Evolutionary conservation across 2,113 vertebrate genomes (phyloP), one percentile per base, ranked within the genome.

Genomic region (Lepisosteus oculatus): DNA sequence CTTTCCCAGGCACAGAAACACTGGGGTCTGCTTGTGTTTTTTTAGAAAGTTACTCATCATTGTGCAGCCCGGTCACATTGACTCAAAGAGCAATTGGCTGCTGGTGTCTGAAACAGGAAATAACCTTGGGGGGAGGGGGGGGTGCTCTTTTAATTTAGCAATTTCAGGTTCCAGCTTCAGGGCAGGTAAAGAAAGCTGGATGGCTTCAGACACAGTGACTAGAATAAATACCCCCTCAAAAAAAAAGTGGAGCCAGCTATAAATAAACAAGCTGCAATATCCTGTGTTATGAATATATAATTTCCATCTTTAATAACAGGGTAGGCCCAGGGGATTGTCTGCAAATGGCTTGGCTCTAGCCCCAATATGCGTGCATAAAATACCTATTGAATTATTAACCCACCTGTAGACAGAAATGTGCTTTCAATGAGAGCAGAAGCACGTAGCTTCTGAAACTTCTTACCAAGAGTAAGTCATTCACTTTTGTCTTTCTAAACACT

Each of bases 251-350:
- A 93, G 92, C 89, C 78, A 87, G 92, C 86, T 95, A 94, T 96
- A 95, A 96, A 95, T 94, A 95, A 96, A 95, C 93, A 93, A 94
- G 92, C 92, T 93, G 95, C 95, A 95, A 94, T 95, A 94, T 94
- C 92, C 88, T 83, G 90, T 88, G 87, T 95, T 95, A 95, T 95
- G 95, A 95, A 96, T 95, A 94, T 93, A 94, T 96, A 92, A 96
- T 97, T 95, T 93, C 90, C 89, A 86, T 88, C 92, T 92, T 93
- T 95, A 94, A 95, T 94, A 93, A 94, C 91, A 89, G 93, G 90
- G 84, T 82, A 83, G 91, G 90, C 95, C 92, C 88, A 55, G 15
- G 93, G 94, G 93, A 92, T 86, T 73, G 85, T 85, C 88, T 85
- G 88, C 90, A 86, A 91, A 93, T 87, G 89, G 86, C 86, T 93